These are phyloP conservation scores for Tiliacea aurago DNA, from an alignment of 2,888 invertebrate species.

Conservation along the genomic window DNA sequence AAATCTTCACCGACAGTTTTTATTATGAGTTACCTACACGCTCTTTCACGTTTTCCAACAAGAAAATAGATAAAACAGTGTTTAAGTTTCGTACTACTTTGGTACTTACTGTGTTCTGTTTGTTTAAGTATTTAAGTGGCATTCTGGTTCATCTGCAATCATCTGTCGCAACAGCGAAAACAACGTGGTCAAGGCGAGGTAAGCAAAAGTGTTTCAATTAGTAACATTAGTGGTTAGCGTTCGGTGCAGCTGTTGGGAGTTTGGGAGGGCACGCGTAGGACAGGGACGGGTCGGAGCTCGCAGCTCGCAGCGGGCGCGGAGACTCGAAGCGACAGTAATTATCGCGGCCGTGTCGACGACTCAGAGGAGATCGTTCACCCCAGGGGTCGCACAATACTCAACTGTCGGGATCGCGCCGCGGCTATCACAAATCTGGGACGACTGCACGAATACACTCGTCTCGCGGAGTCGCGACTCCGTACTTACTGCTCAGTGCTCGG, in stretches of 20 bases:
- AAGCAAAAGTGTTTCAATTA: conserved; percentile 75
- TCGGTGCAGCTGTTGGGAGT: conserved; percentile 70
- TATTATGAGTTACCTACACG: neutral
- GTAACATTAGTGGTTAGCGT: conserved; percentile 68
- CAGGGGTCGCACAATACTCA: conserved; percentile 86
- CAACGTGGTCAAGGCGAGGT: conserved; percentile 64
- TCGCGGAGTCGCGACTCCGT: conserved; percentile 25
- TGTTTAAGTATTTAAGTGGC: conserved; percentile 18
- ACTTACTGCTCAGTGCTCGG: conserved; percentile 21
- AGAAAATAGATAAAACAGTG: neutral
- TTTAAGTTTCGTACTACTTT: neutral
- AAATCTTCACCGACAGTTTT: conserved; percentile 8
- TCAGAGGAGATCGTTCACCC: conserved; percentile 88
- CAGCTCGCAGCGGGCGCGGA: conserved; percentile 26
- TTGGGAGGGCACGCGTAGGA: conserved; percentile 72
- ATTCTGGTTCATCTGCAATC: conserved; percentile 56
- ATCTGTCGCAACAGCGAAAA: conserved; percentile 54
- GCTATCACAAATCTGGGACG: conserved; percentile 83
- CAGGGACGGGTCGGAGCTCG: conserved; percentile 73
- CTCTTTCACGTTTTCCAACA: neutral
- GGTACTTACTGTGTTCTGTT: neutral
- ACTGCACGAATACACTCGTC: conserved; percentile 66
- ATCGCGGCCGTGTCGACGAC: conserved; percentile 89
- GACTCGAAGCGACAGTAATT: conserved; percentile 85
- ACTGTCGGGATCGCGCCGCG: conserved; percentile 80